Base-by-base conservation (phyloP, 53 echinoderm and acorn worm genomes). In the Patiria pectinifera region DNA sequence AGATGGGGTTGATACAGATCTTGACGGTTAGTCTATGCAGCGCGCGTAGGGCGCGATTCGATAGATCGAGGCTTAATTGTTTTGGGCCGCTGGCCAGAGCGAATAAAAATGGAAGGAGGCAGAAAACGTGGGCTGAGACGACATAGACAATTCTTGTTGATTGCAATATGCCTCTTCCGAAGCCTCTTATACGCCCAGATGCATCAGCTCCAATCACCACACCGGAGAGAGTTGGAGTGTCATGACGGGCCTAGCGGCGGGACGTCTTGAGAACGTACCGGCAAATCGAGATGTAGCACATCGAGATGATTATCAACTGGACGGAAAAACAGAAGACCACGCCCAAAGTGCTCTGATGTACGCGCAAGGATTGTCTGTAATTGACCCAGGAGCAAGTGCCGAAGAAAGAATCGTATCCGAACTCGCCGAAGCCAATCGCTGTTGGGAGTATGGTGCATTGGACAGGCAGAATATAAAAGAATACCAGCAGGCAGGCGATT, bases 1-100 rank as follows among this genome's bases (percentile, higher is more conserved):
- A 82, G 26, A 91, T 48, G 82, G 91, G 82, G 49, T 91, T 91
- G 91, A 91, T 11, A 24, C 91, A 82, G 45, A 63, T 24, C 43
- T 91, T 91, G 22, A 89, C 26, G 25, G 78, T 58, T 5, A 89
- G 59, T 2, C 78, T 60, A 11, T 35, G 35, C 35, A 35, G 35
- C 35, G 35, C 35, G 89, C 89, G 21, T 53, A 89, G n/a, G 89
- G 89, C 59, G 89, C 61, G 16, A 79, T 44, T 3, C 19, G 82
- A 45, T 44, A 21, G 16, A 79, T 26, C 44, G 44, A 46, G 25
- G 9, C 69, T 3, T 46, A 35, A 35, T 35, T 35, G 18, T 5
- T 45, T 78, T 58, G 35, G 15, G 58, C 82, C 82, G 22, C 18
- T 82, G 53, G 66, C n/a, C 43, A 91, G 13, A 62, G 47, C 48